Percentiles rank a stretch among this genome's conserved stretches.
These are phyloP conservation scores for Sternarchorhynchus goeldii DNA, from an alignment of 2,797 vertebrate species.

Conservation along the genomic window DNA sequence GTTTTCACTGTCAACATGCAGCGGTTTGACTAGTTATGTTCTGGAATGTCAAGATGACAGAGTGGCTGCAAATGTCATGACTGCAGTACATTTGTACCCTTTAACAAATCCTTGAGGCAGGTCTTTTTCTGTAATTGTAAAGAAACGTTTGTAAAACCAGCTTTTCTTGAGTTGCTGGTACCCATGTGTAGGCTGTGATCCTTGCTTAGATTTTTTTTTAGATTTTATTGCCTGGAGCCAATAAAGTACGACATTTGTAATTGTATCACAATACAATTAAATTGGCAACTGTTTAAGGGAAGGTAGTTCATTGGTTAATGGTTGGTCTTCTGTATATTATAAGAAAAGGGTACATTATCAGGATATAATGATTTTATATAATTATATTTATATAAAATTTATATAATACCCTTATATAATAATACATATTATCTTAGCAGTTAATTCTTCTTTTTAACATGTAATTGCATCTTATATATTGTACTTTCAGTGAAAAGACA, in stretches of 20 bases:
- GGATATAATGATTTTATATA: no score
- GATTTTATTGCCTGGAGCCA: neutral
- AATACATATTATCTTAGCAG: no score
- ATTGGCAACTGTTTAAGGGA: no score
- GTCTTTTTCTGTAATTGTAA: constrained; percentile 2
- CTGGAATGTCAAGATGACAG: constrained; percentile 18
- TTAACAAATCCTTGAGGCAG: neutral
- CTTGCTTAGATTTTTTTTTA: neutral
- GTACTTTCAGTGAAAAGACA: no score
- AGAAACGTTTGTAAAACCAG: constrained; percentile 26
- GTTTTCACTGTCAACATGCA: constrained; percentile 40
- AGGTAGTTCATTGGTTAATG: no score
- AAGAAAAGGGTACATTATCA: no score
- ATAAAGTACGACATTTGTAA: neutral
- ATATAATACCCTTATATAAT: no score
- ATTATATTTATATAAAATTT: no score
- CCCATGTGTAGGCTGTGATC: neutral
- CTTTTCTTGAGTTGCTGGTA: constrained; percentile 23
- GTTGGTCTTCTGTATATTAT: no score
- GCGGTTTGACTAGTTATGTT: neutral
- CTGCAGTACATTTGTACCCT: neutral
- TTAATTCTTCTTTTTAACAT: no score
- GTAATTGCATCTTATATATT: no score
- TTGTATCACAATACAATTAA: no score
- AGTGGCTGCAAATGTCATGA: neutral